These are phyloP conservation scores for Apis laboriosa DNA, from an alignment of 1,140 invertebrate genomes.

Conservation along the genomic window DNA sequence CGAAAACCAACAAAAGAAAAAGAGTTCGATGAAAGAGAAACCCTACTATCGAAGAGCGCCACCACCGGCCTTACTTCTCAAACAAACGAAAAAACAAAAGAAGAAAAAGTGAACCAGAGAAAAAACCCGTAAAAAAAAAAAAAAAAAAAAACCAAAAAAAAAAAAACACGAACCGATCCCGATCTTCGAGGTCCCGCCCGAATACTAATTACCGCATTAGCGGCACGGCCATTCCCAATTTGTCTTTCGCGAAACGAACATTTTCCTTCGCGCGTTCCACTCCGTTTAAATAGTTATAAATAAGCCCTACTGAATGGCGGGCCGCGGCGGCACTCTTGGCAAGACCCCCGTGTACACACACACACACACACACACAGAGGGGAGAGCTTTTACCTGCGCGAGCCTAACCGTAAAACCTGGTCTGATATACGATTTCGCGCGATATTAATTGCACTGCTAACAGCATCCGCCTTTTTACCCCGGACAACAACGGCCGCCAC, in stretches of 20 bases:
- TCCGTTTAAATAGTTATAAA: conserved; percentile 54
- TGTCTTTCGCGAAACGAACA: conserved; percentile 42
- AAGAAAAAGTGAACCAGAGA: background rate
- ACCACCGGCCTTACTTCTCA: background rate
- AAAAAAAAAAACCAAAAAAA: too few species aligned
- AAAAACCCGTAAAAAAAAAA: too few species aligned
- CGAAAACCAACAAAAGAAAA: background rate
- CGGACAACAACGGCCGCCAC: conserved; percentile 29
- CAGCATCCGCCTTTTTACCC: conserved; percentile 67
- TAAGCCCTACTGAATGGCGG: conserved; percentile 26
- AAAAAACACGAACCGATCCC: conserved; percentile 16
- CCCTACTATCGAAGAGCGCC: too few species aligned
- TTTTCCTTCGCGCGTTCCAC: conserved; percentile 48
- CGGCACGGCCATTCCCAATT: conserved; percentile 41
- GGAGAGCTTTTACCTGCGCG: conserved; percentile 34
- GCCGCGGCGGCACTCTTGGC: background rate
- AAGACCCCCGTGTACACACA: too few species aligned
- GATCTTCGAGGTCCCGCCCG: conserved; percentile 37
- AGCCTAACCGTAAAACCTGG: conserved; percentile 44
- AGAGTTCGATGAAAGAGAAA: background rate
- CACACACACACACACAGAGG: too few species aligned
- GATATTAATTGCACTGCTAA: conserved; percentile 68
- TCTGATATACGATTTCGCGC: conserved; percentile 64
- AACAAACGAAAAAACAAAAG: background rate
- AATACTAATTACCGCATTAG: conserved; percentile 51